These are phyloP conservation scores for Sterrhoptilus dennistouni DNA, from an alignment of 2,113 vertebrate genomes.

Conservation along the genomic window DNA sequence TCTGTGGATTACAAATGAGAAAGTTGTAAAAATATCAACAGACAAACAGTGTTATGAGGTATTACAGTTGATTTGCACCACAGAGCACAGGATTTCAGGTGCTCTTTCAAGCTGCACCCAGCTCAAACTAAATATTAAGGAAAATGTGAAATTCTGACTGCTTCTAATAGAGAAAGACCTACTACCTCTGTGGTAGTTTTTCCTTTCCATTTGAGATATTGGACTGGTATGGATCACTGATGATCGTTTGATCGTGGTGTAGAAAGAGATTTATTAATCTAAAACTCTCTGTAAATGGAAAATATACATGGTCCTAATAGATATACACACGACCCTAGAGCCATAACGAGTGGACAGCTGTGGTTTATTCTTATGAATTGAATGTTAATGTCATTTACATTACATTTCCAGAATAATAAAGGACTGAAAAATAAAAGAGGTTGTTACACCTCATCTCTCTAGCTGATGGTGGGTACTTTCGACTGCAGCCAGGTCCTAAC, in stretches of 20 bases:
- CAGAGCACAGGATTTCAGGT: neutral
- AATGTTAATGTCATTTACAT: neutral
- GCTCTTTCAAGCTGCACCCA: neutral
- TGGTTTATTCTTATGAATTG: neutral
- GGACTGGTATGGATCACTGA: too few species aligned
- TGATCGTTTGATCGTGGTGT: neutral
- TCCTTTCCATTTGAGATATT: neutral
- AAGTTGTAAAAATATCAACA: neutral
- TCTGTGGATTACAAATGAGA: neutral
- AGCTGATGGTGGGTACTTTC: neutral
- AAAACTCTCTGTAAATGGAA: neutral
- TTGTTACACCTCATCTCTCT: neutral
- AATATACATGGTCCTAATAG: neutral
- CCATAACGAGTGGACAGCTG: neutral
- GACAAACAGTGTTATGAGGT: neutral
- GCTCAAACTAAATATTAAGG: neutral
- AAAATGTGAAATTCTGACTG: neutral
- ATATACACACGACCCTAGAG: too few species aligned
- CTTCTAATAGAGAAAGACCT: neutral
- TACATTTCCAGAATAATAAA: neutral
- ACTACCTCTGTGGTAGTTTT: neutral
- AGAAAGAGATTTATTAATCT: neutral
- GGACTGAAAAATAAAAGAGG: neutral
- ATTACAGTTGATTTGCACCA: neutral
- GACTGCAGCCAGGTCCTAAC: neutral